Conservation (phyloP, 2,888 invertebrate species). For the Acanthosepion esculentum region DNA sequence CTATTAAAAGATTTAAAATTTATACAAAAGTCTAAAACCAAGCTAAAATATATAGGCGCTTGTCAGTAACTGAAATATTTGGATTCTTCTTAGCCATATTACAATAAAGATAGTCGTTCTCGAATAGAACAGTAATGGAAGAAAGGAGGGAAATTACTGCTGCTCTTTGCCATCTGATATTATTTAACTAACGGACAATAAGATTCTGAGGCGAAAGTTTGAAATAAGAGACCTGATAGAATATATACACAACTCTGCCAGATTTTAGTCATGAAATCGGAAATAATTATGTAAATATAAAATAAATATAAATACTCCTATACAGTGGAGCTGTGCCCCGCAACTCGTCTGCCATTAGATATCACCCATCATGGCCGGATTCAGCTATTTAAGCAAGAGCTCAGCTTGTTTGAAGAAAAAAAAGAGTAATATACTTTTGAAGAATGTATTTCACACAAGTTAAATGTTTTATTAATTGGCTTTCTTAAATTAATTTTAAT, state of each 20-base stretch:
- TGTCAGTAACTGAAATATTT: background rate
- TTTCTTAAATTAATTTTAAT: background rate
- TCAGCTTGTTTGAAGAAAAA: background rate
- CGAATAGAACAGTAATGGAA: background rate
- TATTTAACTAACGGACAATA: background rate
- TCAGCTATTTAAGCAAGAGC: background rate
- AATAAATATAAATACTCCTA: background rate
- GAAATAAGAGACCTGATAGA: background rate
- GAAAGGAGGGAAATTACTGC: slow-evolving; percentile 33
- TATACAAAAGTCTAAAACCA: background rate
- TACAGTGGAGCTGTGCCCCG: background rate
- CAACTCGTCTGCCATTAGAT: background rate
- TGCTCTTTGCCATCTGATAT: background rate
- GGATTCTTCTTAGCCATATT: slow-evolving; percentile 4
- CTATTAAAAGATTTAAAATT: background rate
- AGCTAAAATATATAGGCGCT: background rate
- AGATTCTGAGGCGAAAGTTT: background rate
- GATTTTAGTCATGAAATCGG: background rate
- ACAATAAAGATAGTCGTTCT: background rate
- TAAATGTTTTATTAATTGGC: background rate
- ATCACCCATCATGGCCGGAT: slow-evolving; percentile 33
- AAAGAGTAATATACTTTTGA: background rate
- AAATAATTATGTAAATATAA: background rate
- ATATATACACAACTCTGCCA: background rate
- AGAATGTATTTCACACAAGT: no score